A percentile compares a stretch with the other conserved stretches of the same genome.
Evolutionary conservation across 2,797 vertebrate species (phyloP).

Genomic region (Linurgus olivaceus): DNA sequence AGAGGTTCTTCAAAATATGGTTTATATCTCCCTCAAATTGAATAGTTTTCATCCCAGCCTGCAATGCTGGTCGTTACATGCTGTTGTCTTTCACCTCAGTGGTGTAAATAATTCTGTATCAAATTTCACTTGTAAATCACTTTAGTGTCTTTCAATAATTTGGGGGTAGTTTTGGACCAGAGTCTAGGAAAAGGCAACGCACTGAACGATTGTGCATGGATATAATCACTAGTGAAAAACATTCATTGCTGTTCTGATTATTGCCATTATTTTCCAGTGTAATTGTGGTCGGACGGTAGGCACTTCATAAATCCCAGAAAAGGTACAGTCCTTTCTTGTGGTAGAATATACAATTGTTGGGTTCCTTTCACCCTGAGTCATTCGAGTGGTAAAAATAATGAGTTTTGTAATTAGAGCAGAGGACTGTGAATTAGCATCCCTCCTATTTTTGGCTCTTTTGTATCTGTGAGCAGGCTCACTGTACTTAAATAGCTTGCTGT

Average conservation of each 20-base stretch:
- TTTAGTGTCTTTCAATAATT: background rate
- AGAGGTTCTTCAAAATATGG: background rate
- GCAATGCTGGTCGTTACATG: background rate
- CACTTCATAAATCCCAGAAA: background rate
- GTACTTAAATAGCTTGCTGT: background rate
- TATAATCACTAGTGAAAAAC: background rate
- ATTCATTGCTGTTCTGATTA: background rate
- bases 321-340: background rate
- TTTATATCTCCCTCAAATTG: background rate
- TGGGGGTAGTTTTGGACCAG: background rate
- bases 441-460: background rate
- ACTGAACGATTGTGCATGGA: background rate
- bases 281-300: background rate
- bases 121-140: background rate
- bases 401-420: slow-evolving; percentile 18
- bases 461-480: background rate
- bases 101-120: background rate
- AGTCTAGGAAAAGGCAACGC: background rate
- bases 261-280: background rate
- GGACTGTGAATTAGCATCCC: background rate
- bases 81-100: background rate
- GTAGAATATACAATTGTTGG: background rate
- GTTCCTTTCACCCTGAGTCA: background rate
- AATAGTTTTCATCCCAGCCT: background rate
- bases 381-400: background rate